Percentiles rank a stretch among this genome's conserved stretches.
Conservation (phyloP, 92 coral and sea anemone species). For the Pocillopora meandrina region DNA sequence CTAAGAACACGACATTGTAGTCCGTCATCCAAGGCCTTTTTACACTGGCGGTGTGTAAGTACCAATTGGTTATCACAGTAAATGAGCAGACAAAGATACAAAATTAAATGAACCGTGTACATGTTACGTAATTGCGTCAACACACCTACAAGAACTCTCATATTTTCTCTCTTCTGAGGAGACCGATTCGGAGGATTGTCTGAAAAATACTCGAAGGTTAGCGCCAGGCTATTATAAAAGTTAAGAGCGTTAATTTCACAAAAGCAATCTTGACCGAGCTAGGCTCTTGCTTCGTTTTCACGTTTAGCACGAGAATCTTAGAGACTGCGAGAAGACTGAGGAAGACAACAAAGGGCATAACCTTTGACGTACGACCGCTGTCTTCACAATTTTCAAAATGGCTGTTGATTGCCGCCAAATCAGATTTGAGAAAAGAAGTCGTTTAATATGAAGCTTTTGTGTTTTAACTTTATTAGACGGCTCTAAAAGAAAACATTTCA, state of each 20-base stretch:
- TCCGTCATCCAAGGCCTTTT: too few species aligned
- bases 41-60: too few species aligned
- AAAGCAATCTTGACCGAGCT: neutral
- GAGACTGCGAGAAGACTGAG: neutral
- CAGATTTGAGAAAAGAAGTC: too few species aligned
- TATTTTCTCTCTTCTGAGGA: conserved; percentile 8
- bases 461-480: neutral
- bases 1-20: too few species aligned
- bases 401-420: neutral
- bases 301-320: too few species aligned
- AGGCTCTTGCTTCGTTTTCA: neutral
- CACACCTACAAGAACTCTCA: conserved; percentile 45
- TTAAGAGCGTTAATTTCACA: neutral
- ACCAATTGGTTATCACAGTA: too few species aligned
- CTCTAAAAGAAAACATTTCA: neutral
- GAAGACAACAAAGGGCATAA: conserved; percentile 8
- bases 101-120: neutral
- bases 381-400: neutral
- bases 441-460: neutral
- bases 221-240: neutral
- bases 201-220: neutral
- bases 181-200: neutral
- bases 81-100: neutral
- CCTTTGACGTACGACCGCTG: neutral
- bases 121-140: conserved; percentile 3